phyloP scores from a whole-genome alignment of 2,113 vertebrate genomes.

The Hepsetus odoe region DNA sequence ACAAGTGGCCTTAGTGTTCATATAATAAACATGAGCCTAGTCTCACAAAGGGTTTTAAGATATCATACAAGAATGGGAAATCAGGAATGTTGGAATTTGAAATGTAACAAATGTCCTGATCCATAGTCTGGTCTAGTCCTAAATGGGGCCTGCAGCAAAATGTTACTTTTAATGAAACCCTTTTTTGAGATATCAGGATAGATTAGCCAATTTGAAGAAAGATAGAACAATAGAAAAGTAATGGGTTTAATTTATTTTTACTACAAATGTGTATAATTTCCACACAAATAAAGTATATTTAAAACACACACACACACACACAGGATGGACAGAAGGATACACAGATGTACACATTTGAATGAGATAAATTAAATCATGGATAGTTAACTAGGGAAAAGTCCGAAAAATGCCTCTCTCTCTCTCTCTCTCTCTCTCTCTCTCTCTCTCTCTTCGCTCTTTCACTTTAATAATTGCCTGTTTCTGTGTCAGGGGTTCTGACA shows the following conservation, averaged over 20 bases:
- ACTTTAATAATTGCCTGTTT: constrained; percentile 57
- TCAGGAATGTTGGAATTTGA: not conserved
- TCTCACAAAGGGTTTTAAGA: not conserved
- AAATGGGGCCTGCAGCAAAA: too few relatives aligned
- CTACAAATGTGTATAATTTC: not conserved
- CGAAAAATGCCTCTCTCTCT: constrained; percentile 4
- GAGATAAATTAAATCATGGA: too few relatives aligned
- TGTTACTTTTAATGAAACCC: too few relatives aligned
- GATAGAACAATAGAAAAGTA: not conserved
- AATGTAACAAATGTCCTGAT: not conserved
- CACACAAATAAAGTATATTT: too few relatives aligned
- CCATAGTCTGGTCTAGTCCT: not conserved
- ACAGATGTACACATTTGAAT: not conserved
- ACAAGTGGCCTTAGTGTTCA: constrained; percentile 7
- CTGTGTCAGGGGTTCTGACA: constrained; percentile 52
- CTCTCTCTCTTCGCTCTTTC: constrained; percentile 18
- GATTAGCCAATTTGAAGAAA: too few relatives aligned
- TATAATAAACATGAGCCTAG: not conserved
- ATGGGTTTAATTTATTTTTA: not conserved
- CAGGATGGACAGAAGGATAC: constrained; percentile 28
- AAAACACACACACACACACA: constrained; percentile 10
- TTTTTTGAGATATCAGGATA: too few relatives aligned
- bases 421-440: constrained; percentile 12
- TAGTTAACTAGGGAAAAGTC: not conserved
- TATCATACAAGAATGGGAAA: not conserved